Evolutionary conservation across 2,888 invertebrate species (phyloP), one percentile per base, ranked within the genome.

Genomic region (Hypomecis punctinalis): DNA sequence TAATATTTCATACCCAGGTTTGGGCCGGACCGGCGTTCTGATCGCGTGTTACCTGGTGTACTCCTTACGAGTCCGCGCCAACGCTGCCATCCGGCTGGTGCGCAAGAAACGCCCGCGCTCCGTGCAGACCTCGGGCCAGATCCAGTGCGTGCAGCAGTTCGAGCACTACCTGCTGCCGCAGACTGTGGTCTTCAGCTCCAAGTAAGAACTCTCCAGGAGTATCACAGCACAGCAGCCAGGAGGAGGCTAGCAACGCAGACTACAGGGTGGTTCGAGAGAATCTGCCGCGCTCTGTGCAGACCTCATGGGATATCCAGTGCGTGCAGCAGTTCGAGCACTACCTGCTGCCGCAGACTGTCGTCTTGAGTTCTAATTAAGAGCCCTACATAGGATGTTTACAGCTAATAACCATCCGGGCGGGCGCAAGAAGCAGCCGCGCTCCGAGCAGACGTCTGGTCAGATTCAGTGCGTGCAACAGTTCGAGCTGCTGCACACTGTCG

Each of bases 41-140:
- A 97, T 98, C 70, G 97, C 97, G 0, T 97, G 97, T 82, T 98
- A 96, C 89, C 93, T 98, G 61, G 96, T 98, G 33, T 98, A 96
- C 88, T 95, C 96, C 8, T 92, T 97, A 75, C 93, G 97, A 67
- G 94, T 97, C 56, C 90, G 94, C 56, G 96, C 97, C 6, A 95
- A 96, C 80, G 96, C 97, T 72, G 97, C 97, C 5, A 97, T 98
- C 66, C 94, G 96, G 42, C 95, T 96, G 73, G 96, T 97, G 43
- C 91, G 97, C 68, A 94, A 95, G 79, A 96, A 96, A 86, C 90
- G 98, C 47, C 96, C 97, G 0, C 94, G 95, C 65, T 95, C 97
- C 0, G 96, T 98, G 43, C 98, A 98, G 91, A 97, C 97, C 0
- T 94, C 96, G 10, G 95, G 96, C 0, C 98, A 98, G 90, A 96